Conservation (phyloP, 1,140 invertebrate species). For the Macrobrachium rosenbergii region DNA sequence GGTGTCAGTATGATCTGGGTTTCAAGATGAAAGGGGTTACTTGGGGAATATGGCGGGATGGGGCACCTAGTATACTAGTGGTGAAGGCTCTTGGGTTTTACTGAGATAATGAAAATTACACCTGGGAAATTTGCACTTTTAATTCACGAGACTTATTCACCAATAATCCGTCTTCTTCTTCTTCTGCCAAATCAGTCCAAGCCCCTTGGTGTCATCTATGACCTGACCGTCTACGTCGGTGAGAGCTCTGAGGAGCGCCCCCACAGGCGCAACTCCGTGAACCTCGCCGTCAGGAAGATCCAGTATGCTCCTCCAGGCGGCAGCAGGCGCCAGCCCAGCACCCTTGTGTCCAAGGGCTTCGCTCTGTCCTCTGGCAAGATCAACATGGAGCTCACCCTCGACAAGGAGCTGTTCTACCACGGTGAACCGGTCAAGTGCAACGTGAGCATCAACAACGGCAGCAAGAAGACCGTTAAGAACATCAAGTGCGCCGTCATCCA, state of each 20-base stretch:
- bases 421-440: conserved; percentile 90
- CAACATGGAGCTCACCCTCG: conserved; percentile 95
- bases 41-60: too few species aligned
- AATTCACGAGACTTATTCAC: too few species aligned
- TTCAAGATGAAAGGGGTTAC: too few species aligned
- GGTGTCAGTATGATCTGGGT: too few species aligned
- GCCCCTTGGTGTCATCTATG: conserved; percentile 91
- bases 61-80: too few species aligned
- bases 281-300: conserved; percentile 70
- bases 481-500: conserved; percentile 88
- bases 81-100: too few species aligned
- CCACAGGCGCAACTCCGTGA: conserved; percentile 87
- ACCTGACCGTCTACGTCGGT: conserved; percentile 85
- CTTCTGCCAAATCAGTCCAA: conserved; percentile 77
- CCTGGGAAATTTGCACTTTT: too few species aligned
- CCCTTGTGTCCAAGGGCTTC: conserved; percentile 90
- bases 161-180: too few species aligned
- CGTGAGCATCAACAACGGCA: conserved; percentile 87
- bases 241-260: conserved; percentile 87
- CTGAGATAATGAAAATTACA: too few species aligned
- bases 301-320: conserved; percentile 82
- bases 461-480: conserved; percentile 87
- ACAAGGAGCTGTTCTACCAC: conserved; percentile 97
- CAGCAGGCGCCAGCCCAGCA: conserved; percentile 84
- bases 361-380: conserved; percentile 83